These are phyloP conservation scores for Nephila pilipes DNA, from an alignment of 1,140 invertebrate species.

Conservation along the genomic window DNA sequence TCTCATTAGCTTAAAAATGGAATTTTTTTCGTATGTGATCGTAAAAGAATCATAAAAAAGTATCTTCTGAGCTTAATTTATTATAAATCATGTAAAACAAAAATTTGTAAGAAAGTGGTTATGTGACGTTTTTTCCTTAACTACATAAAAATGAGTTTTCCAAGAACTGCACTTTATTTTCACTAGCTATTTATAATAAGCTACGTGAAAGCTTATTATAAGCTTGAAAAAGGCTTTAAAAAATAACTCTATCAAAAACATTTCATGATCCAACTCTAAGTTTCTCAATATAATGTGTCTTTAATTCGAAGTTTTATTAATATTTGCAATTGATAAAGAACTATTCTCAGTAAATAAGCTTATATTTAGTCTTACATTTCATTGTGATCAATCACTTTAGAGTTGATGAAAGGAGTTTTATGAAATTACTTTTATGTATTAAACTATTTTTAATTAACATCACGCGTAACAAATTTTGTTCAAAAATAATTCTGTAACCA, in stretches of 20 bases:
- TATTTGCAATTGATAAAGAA: too few relatives aligned
- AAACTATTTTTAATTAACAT: too few relatives aligned
- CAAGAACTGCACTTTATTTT: not conserved
- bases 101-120: not conserved
- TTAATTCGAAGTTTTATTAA: too few relatives aligned
- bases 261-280: too few relatives aligned
- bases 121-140: not conserved
- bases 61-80: not conserved
- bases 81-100: not conserved
- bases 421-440: too few relatives aligned
- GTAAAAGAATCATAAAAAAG: not conserved
- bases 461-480: too few relatives aligned
- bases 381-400: too few relatives aligned
- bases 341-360: too few relatives aligned
- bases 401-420: too few relatives aligned
- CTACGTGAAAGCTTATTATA: not conserved
- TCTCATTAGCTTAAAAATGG: conserved; percentile 34
- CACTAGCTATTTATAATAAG: not conserved
- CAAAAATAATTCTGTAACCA: too few relatives aligned
- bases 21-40: not conserved
- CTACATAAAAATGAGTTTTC: not conserved
- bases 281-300: too few relatives aligned
- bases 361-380: too few relatives aligned
- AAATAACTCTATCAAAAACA: not conserved
- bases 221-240: not conserved